Conservation (phyloP, 2,113 vertebrate species). For the Forbesichthys papilliferus region DNA sequence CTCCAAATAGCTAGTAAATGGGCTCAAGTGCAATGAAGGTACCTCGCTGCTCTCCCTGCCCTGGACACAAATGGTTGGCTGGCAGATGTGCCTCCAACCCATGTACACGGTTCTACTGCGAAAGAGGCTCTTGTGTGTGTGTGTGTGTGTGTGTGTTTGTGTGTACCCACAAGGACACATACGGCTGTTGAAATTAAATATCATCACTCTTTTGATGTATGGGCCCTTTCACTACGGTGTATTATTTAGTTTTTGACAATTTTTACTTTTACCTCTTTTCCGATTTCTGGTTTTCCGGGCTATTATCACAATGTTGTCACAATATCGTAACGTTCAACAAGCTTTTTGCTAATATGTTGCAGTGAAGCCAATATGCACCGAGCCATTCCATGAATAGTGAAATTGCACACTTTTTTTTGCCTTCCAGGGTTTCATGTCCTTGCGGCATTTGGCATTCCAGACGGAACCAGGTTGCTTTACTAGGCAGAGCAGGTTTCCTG, state of each 20-base stretch:
- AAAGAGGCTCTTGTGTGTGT: neutral
- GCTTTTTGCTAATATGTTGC: slow-evolving; percentile 13
- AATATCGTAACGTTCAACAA: too few species aligned
- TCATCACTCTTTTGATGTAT: too few species aligned
- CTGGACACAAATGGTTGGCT: slow-evolving; percentile 16
- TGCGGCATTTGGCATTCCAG: slow-evolving; percentile 56
- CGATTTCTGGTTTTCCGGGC: too few species aligned
- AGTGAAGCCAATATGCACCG: neutral
- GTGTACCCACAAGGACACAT: neutral
- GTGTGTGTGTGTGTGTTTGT: neutral
- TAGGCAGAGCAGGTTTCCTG: slow-evolving; percentile 45
- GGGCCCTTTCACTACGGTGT: too few species aligned
- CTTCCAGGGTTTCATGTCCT: slow-evolving; percentile 41
- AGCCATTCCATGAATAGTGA: slow-evolving; percentile 14
- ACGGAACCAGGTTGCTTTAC: slow-evolving; percentile 31
- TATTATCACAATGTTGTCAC: too few species aligned
- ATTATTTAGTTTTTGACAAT: too few species aligned
- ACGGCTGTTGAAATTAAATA: too few species aligned
- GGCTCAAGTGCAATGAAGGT: slow-evolving; percentile 34
- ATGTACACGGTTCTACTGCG: too few species aligned
- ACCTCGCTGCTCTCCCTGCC: slow-evolving; percentile 18
- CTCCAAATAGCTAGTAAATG: slow-evolving; percentile 57
- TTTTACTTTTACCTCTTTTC: too few species aligned
- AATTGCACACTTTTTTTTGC: slow-evolving; percentile 28
- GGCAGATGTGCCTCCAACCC: slow-evolving; percentile 1